Conservation (phyloP, 2,113 vertebrate species). For the Dipodomys ordii region DNA sequence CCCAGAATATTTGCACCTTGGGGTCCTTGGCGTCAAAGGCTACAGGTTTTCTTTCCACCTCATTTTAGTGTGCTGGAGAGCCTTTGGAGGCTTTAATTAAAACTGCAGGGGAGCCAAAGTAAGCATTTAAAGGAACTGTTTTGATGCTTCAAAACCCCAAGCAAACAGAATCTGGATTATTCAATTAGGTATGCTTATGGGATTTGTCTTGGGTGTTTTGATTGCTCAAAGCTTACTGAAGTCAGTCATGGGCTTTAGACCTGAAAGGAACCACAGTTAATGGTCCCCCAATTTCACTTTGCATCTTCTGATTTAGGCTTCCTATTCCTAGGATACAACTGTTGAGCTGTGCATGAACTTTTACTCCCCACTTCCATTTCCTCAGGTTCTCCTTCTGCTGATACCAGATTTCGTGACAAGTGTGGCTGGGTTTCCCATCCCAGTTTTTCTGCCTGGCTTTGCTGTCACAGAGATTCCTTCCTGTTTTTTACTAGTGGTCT, state of each 20-base stretch:
- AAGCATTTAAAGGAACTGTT: slow-evolving; percentile 76
- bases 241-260: slow-evolving; percentile 57
- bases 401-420: neutral
- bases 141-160: slow-evolving; percentile 80
- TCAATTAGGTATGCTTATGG: slow-evolving; percentile 77
- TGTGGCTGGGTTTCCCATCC: neutral
- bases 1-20: slow-evolving; percentile 50
- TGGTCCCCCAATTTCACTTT: slow-evolving; percentile 33
- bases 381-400: neutral
- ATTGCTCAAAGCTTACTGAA: slow-evolving; percentile 66
- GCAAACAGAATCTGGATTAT: slow-evolving; percentile 83
- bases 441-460: neutral
- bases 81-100: slow-evolving; percentile 82
- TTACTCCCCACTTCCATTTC: neutral
- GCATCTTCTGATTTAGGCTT: neutral
- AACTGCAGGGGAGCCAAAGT: slow-evolving; percentile 81
- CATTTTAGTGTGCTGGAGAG: slow-evolving; percentile 77
- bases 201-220: slow-evolving; percentile 82
- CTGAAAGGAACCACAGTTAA: slow-evolving; percentile 67
- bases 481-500: neutral
- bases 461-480: neutral
- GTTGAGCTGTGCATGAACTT: neutral
- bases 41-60: slow-evolving; percentile 66
- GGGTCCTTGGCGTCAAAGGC: slow-evolving; percentile 70
- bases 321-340: neutral